A percentile compares a stretch with the other conserved stretches of the same genome.
phyloP scores from a whole-genome alignment of 2,113 vertebrate genomes.

The Todiramphus chloris region DNA sequence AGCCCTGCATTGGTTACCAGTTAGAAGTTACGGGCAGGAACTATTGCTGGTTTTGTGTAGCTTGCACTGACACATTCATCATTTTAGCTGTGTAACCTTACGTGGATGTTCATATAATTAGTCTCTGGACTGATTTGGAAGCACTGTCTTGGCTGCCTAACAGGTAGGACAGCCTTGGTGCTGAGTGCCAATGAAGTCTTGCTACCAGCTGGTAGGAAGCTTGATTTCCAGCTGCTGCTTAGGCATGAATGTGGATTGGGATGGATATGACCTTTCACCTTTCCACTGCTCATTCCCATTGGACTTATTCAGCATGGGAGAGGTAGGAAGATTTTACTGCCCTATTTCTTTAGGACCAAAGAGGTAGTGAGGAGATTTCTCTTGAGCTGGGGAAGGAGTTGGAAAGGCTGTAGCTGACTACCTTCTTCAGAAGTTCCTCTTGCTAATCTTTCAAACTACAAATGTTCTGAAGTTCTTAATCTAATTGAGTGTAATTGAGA shows the following conservation, averaged over 20 bases:
- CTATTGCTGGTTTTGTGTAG: background rate
- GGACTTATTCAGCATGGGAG: background rate
- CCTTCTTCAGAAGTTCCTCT: background rate
- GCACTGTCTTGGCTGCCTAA: background rate
- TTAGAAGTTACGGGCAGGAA: background rate
- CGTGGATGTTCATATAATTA: background rate
- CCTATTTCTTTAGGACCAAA: background rate
- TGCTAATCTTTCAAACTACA: background rate
- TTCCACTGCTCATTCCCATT: background rate
- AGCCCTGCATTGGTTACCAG: background rate
- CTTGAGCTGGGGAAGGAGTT: background rate
- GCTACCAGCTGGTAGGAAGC: background rate
- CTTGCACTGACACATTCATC: rapidly evolving
- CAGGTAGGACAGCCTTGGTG: background rate
- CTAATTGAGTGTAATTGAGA: too few relatives aligned
- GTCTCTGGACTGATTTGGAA: background rate
- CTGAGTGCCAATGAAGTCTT: background rate
- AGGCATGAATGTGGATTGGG: background rate
- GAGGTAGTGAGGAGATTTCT: background rate
- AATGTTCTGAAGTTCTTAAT: background rate
- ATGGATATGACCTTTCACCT: background rate
- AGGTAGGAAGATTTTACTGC: background rate
- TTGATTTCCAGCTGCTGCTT: background rate
- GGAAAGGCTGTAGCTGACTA: background rate
- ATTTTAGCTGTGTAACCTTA: background rate